Conservation (phyloP, 2,113 vertebrate species). For the Pandion haliaetus region DNA sequence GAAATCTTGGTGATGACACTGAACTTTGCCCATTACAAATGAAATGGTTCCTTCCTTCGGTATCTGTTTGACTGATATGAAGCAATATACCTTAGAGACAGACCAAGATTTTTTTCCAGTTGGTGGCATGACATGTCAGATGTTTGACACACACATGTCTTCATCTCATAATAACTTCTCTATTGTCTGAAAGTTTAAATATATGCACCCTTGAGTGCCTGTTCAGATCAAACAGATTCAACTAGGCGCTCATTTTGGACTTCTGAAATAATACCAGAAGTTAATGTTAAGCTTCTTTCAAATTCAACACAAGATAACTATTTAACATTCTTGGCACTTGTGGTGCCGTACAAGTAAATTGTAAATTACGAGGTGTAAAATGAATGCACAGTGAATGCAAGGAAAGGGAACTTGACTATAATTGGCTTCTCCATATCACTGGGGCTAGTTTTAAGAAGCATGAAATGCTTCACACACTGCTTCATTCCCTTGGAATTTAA, state of each 20-base stretch:
- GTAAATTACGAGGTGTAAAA: background rate
- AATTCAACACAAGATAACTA: background rate
- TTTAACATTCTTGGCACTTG: background rate
- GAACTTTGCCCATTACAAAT: background rate
- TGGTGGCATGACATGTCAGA: background rate
- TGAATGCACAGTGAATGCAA: background rate
- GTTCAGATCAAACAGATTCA: background rate
- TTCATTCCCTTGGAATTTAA: background rate
- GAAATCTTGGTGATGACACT: background rate
- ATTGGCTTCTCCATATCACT: accelerated
- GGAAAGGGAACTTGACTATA: background rate
- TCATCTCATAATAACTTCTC: background rate
- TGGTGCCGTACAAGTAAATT: background rate
- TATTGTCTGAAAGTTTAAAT: background rate
- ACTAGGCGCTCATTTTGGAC: background rate
- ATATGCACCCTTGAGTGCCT: background rate
- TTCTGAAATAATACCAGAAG: background rate
- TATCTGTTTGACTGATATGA: background rate
- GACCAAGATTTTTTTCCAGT: background rate
- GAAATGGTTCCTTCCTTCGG: background rate
- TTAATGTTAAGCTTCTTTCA: background rate
- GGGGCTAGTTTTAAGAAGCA: background rate
- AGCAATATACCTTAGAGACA: background rate
- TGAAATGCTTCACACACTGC: background rate
- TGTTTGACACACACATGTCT: accelerated